Conservation (phyloP, 2,888 invertebrate genomes). For the Lepidochrysops patricia region DNA sequence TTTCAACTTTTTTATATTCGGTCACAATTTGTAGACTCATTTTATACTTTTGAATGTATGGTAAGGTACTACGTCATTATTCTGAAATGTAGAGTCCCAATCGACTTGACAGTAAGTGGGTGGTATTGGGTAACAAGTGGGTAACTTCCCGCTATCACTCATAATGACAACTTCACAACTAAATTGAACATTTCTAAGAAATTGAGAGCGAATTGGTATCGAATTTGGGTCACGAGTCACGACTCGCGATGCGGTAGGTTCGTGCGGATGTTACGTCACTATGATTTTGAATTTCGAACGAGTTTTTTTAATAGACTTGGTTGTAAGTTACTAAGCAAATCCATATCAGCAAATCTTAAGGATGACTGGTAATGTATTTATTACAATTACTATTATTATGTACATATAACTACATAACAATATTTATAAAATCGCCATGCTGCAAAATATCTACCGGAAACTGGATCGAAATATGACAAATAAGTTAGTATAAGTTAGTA, state of each 20-base stretch:
- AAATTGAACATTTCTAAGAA: conserved; percentile 3
- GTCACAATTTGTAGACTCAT: background rate
- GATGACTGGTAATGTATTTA: no score
- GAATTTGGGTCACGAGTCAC: conserved; percentile 3
- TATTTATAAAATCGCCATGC: no score
- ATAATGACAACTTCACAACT: background rate
- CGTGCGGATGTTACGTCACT: background rate
- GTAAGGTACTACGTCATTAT: background rate
- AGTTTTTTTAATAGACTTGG: no score
- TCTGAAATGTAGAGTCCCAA: background rate
- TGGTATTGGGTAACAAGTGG: background rate
- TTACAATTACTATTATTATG: no score
- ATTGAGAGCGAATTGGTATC: background rate
- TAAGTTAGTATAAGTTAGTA: no score
- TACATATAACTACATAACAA: no score
- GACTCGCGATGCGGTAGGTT: background rate
- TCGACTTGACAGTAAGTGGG: background rate
- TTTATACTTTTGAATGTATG: no score
- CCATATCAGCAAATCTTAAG: no score
- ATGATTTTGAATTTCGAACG: background rate
- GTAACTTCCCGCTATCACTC: conserved; percentile 3
- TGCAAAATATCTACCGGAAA: no score
- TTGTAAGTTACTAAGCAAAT: no score
- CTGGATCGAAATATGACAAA: no score
- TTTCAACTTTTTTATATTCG: no score